Evolutionary conservation across 1,140 invertebrate genomes (phyloP).

Genomic region (Drosophila insularis): DNA sequence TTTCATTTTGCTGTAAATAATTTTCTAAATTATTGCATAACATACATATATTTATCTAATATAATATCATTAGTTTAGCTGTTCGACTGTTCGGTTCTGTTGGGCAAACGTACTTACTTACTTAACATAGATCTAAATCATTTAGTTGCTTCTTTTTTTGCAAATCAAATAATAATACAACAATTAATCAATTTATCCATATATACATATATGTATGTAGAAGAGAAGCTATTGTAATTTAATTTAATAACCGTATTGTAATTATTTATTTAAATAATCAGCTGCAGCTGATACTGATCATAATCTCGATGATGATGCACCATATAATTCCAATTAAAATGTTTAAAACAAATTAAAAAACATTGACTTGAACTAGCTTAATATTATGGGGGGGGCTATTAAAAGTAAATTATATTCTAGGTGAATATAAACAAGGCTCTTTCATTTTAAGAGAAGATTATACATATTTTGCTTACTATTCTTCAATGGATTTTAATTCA

Average conservation of each 20-base stretch:
- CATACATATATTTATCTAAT: slow-evolving; percentile 55
- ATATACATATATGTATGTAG: slow-evolving; percentile 19
- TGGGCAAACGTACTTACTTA: slow-evolving; percentile 30
- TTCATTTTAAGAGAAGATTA: too few species aligned
- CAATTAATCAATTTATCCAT: slow-evolving; percentile 16
- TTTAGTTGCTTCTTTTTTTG: slow-evolving; percentile 62
- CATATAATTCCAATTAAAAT: slow-evolving; percentile 75
- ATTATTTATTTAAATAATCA: slow-evolving; percentile 72
- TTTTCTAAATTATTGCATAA: slow-evolving; percentile 81
- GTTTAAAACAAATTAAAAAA: slow-evolving; percentile 57
- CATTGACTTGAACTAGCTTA: too few species aligned
- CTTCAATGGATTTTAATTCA: too few species aligned
- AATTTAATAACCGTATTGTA: slow-evolving; percentile 72
- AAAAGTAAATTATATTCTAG: too few species aligned
- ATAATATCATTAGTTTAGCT: slow-evolving; percentile 54
- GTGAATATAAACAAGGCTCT: too few species aligned
- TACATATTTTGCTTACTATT: too few species aligned
- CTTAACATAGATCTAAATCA: not conserved
- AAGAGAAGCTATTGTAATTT: slow-evolving; percentile 78
- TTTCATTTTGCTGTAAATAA: slow-evolving; percentile 76
- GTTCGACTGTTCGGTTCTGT: slow-evolving; percentile 31
- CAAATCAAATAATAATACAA: slow-evolving; percentile 22
- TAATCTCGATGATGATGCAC: slow-evolving; percentile 33
- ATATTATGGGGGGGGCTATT: too few species aligned
- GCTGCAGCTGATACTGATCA: slow-evolving; percentile 26